Evolutionary conservation across 2,888 invertebrate species (phyloP).

Genomic region (Notodromas monacha): DNA sequence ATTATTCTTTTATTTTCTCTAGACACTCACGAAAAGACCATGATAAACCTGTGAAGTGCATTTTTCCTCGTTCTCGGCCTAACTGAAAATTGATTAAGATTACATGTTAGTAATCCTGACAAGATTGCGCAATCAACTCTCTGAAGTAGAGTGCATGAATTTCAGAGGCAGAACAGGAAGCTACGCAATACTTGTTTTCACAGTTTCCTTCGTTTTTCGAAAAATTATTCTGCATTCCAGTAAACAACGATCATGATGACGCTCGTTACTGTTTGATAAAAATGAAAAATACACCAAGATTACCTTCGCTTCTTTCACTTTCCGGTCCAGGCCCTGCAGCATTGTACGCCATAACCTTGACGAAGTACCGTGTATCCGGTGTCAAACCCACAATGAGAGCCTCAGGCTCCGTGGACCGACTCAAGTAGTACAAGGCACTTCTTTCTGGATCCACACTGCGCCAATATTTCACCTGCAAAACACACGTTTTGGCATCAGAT

Average conservation of each 20-base stretch:
- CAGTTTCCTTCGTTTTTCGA: not conserved
- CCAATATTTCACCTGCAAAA: constrained; percentile 52
- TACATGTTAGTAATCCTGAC: too few species aligned
- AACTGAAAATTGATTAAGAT: too few species aligned
- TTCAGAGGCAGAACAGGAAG: too few species aligned
- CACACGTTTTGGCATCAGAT: too few species aligned
- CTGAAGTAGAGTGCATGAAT: too few species aligned
- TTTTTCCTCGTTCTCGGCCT: too few species aligned
- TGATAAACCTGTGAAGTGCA: too few species aligned
- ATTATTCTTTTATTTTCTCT: too few species aligned
- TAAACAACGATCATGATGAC: too few species aligned
- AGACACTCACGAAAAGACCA: too few species aligned
- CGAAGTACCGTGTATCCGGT: constrained; percentile 66
- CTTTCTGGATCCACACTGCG: constrained; percentile 30
- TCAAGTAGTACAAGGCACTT: constrained; percentile 42
- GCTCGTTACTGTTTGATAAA: not conserved
- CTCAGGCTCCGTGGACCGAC: constrained; percentile 45
- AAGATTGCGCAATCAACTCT: too few species aligned
- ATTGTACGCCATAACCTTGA: constrained; percentile 84
- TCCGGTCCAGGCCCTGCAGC: constrained; percentile 82
- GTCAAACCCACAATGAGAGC: constrained; percentile 69
- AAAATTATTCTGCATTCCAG: constrained; percentile 1
- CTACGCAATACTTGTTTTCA: not conserved
- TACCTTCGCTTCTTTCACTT: constrained; percentile 47
- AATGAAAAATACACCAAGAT: constrained; percentile 8